Evolutionary conservation across 2,888 invertebrate genomes (phyloP), one percentile per base, ranked within the genome.

Genomic region (Eurytoma californica): DNA sequence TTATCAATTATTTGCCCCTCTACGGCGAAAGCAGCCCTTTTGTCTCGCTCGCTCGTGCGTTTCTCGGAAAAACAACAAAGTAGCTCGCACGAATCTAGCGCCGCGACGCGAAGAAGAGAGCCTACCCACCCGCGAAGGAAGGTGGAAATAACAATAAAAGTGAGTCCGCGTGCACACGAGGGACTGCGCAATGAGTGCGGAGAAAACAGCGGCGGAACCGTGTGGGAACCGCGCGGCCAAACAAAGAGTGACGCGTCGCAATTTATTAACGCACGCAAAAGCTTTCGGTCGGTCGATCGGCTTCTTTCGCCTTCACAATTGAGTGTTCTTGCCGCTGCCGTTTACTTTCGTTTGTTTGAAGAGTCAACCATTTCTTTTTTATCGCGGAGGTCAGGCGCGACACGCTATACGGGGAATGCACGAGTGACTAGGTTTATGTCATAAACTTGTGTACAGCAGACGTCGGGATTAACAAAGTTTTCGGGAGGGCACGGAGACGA

Each of bases 391-490:
- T 30, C 30, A 30, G 30, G 30, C 30, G 30, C 30, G 30, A 30
- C 5, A 0, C 30, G 30, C 30, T 3, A 3, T 5, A 30, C 2
- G 2, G 30, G 28, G 28, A 28, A 61, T 13, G 16, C 30, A 16
- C 24, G 28, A 14, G 3, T 30, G 60, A 39, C 39, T 39, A 39
- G 39, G 39, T 39, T 39, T 39, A 39, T 30, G 60, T 60, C 58
- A 20, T 7, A 24, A 58, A 58, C 13, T 58, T 24, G 13, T 14
- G 20, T 14, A 24, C 58, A 24, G n/a, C 28, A 4, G 18, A 30
- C 39, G 39, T 39, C 61, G 61, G 39, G 61, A 61, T 61, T 63
- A 63, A 63, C 39, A 63, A 63, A 63, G 61, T 63, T 63, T 39
- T 30, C n/a, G 61, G 61, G 39, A 39, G 39, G 39, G 39, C 30